Evolutionary conservation across 2,113 vertebrate genomes (phyloP), one percentile per base, ranked within the genome.

Genomic region (Lophius piscatorius): DNA sequence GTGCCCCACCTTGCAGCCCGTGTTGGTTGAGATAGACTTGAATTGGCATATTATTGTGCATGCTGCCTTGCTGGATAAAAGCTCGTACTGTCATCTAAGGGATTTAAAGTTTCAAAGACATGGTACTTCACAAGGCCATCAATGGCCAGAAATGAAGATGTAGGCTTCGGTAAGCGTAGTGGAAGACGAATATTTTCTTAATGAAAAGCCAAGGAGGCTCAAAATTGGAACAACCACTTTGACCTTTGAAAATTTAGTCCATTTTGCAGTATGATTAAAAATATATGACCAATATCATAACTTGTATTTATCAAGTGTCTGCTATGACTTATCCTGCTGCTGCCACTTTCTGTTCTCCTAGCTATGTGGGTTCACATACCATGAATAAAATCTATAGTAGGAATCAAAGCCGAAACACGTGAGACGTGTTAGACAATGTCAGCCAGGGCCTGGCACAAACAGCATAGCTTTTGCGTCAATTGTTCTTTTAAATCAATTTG

Each of bases 401-500:
- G 13, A 23, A 17, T 16, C 38, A 74, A 82, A 85, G 63, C 52
- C 45, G n/a, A 60, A 70, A 75, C 76, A 88, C 63, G 78, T 61
- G 80, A 80, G 55, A 52, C 26, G 50, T 24, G 22, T 61, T 65
- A 56, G 65, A 62, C 46, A 59, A 34, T 39, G 42, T 64, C 41
- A 74, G 41, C 23, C 58, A 49, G 42, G 41, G 46, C 33, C 48
- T 14, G 21, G 63, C 48, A 76, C 68, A 65, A 62, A 78, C 38
- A 51, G 23, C 47, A 58, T 4, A 22, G 24, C 59, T 70, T 77
- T 54, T 58, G 51, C 59, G 45, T 69, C 49, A 24, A 1, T 18
- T 9, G 23, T 29, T 60, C 36, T 42, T 45, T 70, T 61, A 18
- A 65, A 78, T 51, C 28, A 39, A 29, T 48, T 10, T 17, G 9